Evolutionary conservation across 2,113 vertebrate genomes (phyloP).

Genomic region (Arizona elegans): DNA sequence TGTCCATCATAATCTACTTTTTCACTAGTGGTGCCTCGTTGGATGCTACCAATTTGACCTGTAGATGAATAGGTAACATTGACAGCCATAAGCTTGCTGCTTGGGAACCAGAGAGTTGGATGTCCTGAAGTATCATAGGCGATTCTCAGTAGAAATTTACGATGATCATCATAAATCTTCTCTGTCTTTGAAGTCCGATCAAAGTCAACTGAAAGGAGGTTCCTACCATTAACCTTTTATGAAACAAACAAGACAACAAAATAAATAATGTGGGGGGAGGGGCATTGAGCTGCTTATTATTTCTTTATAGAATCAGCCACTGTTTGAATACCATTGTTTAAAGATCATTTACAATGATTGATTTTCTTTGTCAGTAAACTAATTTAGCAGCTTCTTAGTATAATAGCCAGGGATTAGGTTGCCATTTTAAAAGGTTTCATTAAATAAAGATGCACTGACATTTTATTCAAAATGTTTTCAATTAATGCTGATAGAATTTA

Average conservation of each 20-base stretch:
- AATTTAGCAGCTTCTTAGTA: slow-evolving; percentile 70
- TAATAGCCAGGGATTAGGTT: slow-evolving; percentile 64
- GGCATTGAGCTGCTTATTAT: slow-evolving; percentile 47
- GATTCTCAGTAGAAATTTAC: slow-evolving; percentile 96
- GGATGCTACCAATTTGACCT: slow-evolving; percentile 91
- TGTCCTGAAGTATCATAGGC: slow-evolving; percentile 91
- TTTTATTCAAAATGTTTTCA: slow-evolving; percentile 73
- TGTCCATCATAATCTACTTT: slow-evolving; percentile 90
- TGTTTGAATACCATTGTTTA: slow-evolving; percentile 69
- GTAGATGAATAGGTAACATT: slow-evolving; percentile 92
- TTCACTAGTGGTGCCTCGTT: slow-evolving; percentile 89
- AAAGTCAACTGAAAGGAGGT: slow-evolving; percentile 97
- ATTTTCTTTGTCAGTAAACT: slow-evolving; percentile 71
- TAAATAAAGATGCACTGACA: slow-evolving; percentile 75
- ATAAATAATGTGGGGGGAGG: slow-evolving; percentile 47
- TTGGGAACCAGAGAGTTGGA: slow-evolving; percentile 93
- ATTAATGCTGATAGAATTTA: slow-evolving; percentile 72
- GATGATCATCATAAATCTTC: slow-evolving; percentile 98
- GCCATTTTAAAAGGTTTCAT: slow-evolving; percentile 72
- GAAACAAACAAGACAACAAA: slow-evolving; percentile 62
- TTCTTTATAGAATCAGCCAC: slow-evolving; percentile 56
- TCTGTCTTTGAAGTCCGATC: slow-evolving; percentile 95
- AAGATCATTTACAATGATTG: slow-evolving; percentile 68
- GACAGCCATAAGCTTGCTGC: slow-evolving; percentile 95
- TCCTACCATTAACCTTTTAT: slow-evolving; percentile 93